phyloP scores from a whole-genome alignment of 1,140 invertebrate species.

The Lordiphosa collinella region DNA sequence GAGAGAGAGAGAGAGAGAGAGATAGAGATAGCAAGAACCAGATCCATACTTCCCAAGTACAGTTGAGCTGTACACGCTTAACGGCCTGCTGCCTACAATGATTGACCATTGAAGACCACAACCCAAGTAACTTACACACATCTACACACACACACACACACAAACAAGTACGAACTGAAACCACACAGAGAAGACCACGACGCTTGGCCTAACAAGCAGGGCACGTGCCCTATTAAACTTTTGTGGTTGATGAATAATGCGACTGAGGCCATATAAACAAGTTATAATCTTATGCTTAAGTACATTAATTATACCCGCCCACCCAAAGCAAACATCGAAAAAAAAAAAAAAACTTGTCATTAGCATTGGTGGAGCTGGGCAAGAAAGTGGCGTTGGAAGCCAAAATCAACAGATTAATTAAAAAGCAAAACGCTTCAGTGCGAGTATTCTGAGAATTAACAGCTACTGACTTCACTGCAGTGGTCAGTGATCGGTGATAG shows the following conservation, averaged over 20 bases:
- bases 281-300: conserved; percentile 40
- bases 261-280: conserved; percentile 17
- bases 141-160: not conserved
- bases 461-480: conserved; percentile 22
- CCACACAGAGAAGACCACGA: conserved; percentile 18
- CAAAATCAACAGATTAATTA: conserved; percentile 53
- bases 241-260: conserved; percentile 45
- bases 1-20: too few relatives aligned
- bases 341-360: conserved; percentile 28
- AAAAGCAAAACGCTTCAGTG: conserved; percentile 31
- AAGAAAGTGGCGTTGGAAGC: conserved; percentile 10
- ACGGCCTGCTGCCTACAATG: conserved; percentile 59
- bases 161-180: not conserved
- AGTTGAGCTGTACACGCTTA: conserved; percentile 51
- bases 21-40: too few relatives aligned
- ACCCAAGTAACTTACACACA: not conserved
- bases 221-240: conserved; percentile 54
- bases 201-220: conserved; percentile 54
- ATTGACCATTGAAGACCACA: conserved; percentile 41
- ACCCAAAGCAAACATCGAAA: not conserved
- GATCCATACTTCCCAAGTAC: conserved; percentile 40
- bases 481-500: accelerated
- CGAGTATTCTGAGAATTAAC: conserved; percentile 39
- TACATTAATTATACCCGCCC: conserved; percentile 60
- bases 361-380: conserved; percentile 10